Percentiles rank a stretch among this genome's conserved stretches.
Evolutionary conservation across 2,888 invertebrate genomes (phyloP).

Genomic region (Proisotoma minuta): DNA sequence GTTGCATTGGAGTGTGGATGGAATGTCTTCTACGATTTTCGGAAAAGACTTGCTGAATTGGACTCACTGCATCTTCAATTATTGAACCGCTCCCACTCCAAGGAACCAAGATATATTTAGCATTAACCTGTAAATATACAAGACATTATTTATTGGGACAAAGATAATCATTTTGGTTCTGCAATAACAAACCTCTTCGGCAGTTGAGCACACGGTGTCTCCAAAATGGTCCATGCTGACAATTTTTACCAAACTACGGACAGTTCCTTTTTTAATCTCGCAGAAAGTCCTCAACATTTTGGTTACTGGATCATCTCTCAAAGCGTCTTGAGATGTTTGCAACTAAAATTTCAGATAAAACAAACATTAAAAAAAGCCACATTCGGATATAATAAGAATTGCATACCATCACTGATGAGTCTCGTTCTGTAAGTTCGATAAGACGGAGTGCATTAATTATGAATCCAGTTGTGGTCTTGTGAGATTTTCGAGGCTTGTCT

Average conservation of each 20-base stretch:
- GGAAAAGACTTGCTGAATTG: slow-evolving; percentile 10
- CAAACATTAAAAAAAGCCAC: too few species aligned
- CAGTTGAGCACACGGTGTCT: too few species aligned
- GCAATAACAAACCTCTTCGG: too few species aligned
- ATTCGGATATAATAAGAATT: too few species aligned
- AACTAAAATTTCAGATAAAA: too few species aligned
- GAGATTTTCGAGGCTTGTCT: neutral
- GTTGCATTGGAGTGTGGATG: slow-evolving; percentile 20
- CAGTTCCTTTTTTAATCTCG: slow-evolving; percentile 10
- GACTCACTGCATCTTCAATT: slow-evolving; percentile 16
- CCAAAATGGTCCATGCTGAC: slow-evolving; percentile 29
- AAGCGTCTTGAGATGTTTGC: slow-evolving; percentile 21
- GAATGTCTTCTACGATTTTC: slow-evolving; percentile 21
- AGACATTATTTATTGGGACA: too few species aligned
- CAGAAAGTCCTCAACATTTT: slow-evolving; percentile 31
- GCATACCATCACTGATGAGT: slow-evolving; percentile 35
- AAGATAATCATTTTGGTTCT: too few species aligned
- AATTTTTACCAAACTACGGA: slow-evolving; percentile 27
- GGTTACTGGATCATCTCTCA: slow-evolving; percentile 33
- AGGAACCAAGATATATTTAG: slow-evolving; percentile 28
- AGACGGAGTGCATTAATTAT: slow-evolving; percentile 24
- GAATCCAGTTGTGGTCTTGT: neutral
- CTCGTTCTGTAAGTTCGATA: slow-evolving; percentile 34
- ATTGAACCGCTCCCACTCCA: slow-evolving; percentile 32
- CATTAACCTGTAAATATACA: slow-evolving; percentile 23